Evolutionary conservation across 1,140 invertebrate species (phyloP), one percentile per base, ranked within the genome.

Genomic region (Orchesella cincta): DNA sequence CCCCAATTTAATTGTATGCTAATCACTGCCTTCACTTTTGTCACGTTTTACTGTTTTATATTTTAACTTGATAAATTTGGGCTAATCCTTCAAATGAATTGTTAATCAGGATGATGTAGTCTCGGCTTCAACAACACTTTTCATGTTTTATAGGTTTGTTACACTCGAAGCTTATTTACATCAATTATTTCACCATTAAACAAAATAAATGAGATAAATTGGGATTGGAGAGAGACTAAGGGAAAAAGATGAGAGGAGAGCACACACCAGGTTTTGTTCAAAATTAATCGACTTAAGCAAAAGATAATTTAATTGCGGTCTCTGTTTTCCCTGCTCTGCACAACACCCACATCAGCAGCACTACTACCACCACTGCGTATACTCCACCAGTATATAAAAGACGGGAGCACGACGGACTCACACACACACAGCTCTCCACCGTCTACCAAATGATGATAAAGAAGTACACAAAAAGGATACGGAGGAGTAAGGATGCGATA

Each of bases 131-230:
- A n/a, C n/a, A n/a, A n/a, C n/a, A n/a, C n/a, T n/a, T n/a, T n/a
- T n/a, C n/a, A n/a, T n/a, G n/a, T n/a, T n/a, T n/a, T n/a, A n/a
- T n/a, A n/a, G n/a, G n/a, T n/a, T n/a, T n/a, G n/a, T n/a, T n/a
- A n/a, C n/a, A n/a, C n/a, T n/a, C n/a, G n/a, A n/a, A n/a, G 54
- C 26, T 67, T 8, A 67, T 67, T 67, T 67, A 67, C 62, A 31
- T n/a, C 62, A 67, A 67, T 67, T 67, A 67, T 29, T 67, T 67
- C 31, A 67, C 62, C 31, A 67, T 67, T 67, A 67, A 67, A 67
- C 26, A 33, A 67, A 67, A 67, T 67, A 29, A 67, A 33, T 67
- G 62, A 67, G 31, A 67, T 33, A 67, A 67, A 67, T 67, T 67
- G 62, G 31, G 12, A 67, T 67, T 12, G n/a, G n/a, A n/a, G n/a